phyloP scores from a whole-genome alignment of 1,140 invertebrate species.

The Charaxes varanes region DNA sequence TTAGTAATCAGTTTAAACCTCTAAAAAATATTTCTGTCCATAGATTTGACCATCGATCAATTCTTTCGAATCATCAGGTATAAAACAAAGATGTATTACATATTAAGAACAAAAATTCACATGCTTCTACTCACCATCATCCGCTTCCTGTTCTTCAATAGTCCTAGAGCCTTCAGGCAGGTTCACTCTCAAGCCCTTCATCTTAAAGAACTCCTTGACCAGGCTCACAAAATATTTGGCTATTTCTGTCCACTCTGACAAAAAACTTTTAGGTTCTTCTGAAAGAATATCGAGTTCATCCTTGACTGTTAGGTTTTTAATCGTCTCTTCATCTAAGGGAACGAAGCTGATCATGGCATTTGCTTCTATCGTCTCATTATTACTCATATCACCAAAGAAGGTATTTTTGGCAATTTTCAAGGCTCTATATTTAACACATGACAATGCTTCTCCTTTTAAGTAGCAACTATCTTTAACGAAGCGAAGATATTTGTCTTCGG shows the following conservation, averaged over 20 bases:
- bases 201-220: conserved; percentile 53
- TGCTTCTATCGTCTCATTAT: conserved; percentile 52
- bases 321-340: conserved; percentile 42
- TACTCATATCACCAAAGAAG: conserved; percentile 47
- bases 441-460: conserved; percentile 51
- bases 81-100: too few relatives aligned
- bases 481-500: conserved; percentile 51
- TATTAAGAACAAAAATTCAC: background rate
- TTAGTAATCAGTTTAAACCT: too few relatives aligned
- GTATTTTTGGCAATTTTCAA: conserved; percentile 58
- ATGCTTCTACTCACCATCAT: conserved; percentile 38
- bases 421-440: conserved; percentile 62
- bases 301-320: conserved; percentile 31
- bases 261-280: conserved; percentile 40
- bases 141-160: conserved; percentile 46
- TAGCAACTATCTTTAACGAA: conserved; percentile 61
- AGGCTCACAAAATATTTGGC: conserved; percentile 57
- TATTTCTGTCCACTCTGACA: conserved; percentile 61
- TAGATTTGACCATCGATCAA: too few relatives aligned
- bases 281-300: conserved; percentile 32
- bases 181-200: conserved; percentile 51
- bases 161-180: conserved; percentile 56
- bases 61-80: too few relatives aligned
- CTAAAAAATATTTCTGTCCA: too few relatives aligned
- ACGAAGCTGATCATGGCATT: conserved; percentile 55